A percentile compares a stretch with the other conserved stretches of the same genome.
These are phyloP conservation scores for Megaceryle alcyon DNA, from an alignment of 2,797 vertebrate species.

Conservation along the genomic window DNA sequence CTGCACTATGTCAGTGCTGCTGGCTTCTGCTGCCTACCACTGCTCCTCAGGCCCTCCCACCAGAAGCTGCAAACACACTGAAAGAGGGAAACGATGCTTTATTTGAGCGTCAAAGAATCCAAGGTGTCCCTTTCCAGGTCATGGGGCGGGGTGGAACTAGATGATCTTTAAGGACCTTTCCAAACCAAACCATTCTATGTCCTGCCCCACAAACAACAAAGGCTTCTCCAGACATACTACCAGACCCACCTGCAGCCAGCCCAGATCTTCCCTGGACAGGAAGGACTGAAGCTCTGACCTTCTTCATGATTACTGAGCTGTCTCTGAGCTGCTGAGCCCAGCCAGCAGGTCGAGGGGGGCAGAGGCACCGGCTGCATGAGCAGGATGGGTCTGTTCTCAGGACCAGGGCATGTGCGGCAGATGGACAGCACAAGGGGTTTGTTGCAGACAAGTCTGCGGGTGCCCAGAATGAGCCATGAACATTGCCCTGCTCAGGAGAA, in stretches of 20 bases:
- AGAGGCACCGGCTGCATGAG: rapidly evolving
- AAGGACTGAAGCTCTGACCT: neutral
- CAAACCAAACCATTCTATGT: neutral
- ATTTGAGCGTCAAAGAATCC: neutral
- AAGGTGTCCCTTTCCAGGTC: neutral
- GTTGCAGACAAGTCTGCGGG: neutral
- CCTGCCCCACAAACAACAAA: neutral
- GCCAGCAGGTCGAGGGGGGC: neutral
- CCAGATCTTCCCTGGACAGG: neutral
- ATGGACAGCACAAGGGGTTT: rapidly evolving
- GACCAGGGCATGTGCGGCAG: rapidly evolving
- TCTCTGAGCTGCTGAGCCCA: neutral
- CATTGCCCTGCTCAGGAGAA: neutral
- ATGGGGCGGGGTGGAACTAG: neutral
- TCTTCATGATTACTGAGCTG: neutral
- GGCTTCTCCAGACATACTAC: neutral
- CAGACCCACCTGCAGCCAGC: neutral
- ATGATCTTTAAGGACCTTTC: neutral
- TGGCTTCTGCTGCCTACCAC: neutral
- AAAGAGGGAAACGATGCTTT: neutral
- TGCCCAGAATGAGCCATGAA: neutral
- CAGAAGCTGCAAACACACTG: neutral
- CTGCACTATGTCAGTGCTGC: rapidly evolving
- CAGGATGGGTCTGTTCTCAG: neutral
- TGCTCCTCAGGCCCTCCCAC: neutral